A percentile compares a stretch with the other conserved stretches of the same genome.
Conservation (phyloP, 2,888 invertebrate genomes). For the Chloroclysta siterata region DNA sequence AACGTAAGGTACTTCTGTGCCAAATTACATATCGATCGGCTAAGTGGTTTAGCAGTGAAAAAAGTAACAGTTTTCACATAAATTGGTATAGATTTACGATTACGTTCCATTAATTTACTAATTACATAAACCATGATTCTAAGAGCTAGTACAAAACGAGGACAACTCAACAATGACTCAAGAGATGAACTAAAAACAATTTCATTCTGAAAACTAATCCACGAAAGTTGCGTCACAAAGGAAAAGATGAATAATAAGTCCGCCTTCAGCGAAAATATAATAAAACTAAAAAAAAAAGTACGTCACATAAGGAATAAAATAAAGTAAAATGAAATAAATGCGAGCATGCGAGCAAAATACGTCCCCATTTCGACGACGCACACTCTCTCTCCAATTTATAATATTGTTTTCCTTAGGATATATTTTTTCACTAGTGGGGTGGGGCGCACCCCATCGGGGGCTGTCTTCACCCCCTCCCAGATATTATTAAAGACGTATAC, state of each 20-base stretch:
- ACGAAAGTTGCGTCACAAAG: slow-evolving; percentile 26
- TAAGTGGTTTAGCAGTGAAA: too few relatives aligned
- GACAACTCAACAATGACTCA: slow-evolving; percentile 15
- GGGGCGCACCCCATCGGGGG: slow-evolving; percentile 48
- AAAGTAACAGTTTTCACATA: too few relatives aligned
- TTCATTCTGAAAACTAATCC: slow-evolving; percentile 32
- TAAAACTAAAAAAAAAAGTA: slow-evolving; percentile 70
- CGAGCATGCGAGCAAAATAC: slow-evolving; percentile 67
- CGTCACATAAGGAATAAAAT: slow-evolving; percentile 75
- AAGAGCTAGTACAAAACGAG: slow-evolving; percentile 4
- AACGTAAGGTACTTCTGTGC: not conserved
- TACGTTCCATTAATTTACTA: not conserved
- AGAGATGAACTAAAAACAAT: slow-evolving; percentile 18
- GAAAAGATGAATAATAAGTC: slow-evolving; percentile 24
- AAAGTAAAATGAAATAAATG: slow-evolving; percentile 79
- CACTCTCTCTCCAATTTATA: slow-evolving; percentile 80
- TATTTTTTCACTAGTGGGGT: slow-evolving; percentile 84
- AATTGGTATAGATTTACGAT: not conserved
- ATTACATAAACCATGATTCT: not conserved
- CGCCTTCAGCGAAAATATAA: slow-evolving; percentile 57
- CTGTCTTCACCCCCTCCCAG: slow-evolving; percentile 60
- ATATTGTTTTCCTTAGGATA: slow-evolving; percentile 84
- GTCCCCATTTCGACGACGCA: slow-evolving; percentile 62
- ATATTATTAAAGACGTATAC: slow-evolving; percentile 85
- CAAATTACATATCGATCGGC: not conserved